A percentile compares a stretch with the other conserved stretches of the same genome.
Conservation (phyloP, 2,113 vertebrate genomes). For the Nannobrachium achirus region DNA sequence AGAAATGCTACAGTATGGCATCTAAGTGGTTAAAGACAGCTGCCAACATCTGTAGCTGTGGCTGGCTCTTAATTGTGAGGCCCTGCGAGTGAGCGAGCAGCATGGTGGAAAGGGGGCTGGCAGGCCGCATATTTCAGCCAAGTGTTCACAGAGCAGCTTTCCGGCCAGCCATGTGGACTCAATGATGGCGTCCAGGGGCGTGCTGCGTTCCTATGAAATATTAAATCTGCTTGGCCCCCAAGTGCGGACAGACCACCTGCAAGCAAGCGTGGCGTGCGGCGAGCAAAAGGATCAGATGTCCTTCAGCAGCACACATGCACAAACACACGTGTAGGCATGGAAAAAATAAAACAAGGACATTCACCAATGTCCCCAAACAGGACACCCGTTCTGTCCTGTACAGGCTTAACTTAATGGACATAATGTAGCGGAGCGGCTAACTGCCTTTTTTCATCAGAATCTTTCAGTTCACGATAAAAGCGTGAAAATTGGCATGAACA, state of each 20-base stretch:
- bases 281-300: constrained; percentile 77
- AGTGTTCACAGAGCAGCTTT: constrained; percentile 94
- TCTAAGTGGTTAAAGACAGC: constrained; percentile 76
- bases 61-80: constrained; percentile 91
- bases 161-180: constrained; percentile 96
- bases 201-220: constrained; percentile 94
- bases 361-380: constrained; percentile 29
- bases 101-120: constrained; percentile 82
- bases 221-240: constrained; percentile 89
- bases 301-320: constrained; percentile 68
- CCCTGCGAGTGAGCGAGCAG: constrained; percentile 84
- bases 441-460: too few relatives aligned
- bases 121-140: constrained; percentile 92
- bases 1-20: constrained; percentile 27
- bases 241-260: constrained; percentile 95
- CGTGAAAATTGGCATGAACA: too few relatives aligned
- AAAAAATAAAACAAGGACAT: not conserved
- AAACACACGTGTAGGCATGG: constrained; percentile 40
- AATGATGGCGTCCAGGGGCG: constrained; percentile 92
- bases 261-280: constrained; percentile 75
- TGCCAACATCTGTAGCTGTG: constrained; percentile 91
- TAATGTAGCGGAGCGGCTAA: too few relatives aligned
- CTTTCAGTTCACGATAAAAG: too few relatives aligned
- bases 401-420: constrained; percentile 53
- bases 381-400: constrained; percentile 43